Evolutionary conservation across 2,797 vertebrate genomes (phyloP), one percentile per base, ranked within the genome.

Genomic region (Limosa lapponica): DNA sequence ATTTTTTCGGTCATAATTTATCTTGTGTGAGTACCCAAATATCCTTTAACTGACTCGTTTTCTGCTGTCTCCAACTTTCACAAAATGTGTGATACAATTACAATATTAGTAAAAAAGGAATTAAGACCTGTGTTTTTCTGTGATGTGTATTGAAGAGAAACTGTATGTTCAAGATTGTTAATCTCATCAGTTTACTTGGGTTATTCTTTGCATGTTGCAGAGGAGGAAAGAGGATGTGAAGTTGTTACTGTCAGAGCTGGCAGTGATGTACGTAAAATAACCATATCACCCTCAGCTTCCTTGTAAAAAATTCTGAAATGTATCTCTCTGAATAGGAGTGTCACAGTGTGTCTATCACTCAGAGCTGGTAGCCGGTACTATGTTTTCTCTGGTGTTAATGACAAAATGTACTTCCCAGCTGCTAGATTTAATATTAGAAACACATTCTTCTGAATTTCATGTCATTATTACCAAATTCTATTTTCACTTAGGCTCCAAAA

Each of bases 11-110:
- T 48, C 13, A 39, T 39, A 18, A 36, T 66, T 84, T 66, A 10
- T 65, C 8, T 64, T 57, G 3, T 32, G 5, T 58, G 32, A 18
- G 4, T 85, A 58, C 11, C 10, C 30, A 69, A 37, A 41, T 82
- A 65, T 62, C 23, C 39, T 34, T 10, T 48, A 43, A 59, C 32
- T 71, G 13, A 52, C 70, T 72, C 65, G 3, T 46, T 82, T 90
- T 27, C 6, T 37, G 36, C 5, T 19, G 8, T 79, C 44, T 59
- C 30, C 14, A 73, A 4, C 23, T 20, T 71, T 90, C 8, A 41
- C 1, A 32, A 17, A 69, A 65, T 39, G 27, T 0, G 0, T 66
- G 11, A 41, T 43, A 28, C 16, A 55, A 14, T 30, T 37, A 9
- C 6, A 49, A 34, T 7, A 25, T 39, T 11, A 18, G 8, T 28